Evolutionary conservation across 1,140 invertebrate genomes (phyloP), one percentile per base, ranked within the genome.

Genomic region (Bemisia tabaci): DNA sequence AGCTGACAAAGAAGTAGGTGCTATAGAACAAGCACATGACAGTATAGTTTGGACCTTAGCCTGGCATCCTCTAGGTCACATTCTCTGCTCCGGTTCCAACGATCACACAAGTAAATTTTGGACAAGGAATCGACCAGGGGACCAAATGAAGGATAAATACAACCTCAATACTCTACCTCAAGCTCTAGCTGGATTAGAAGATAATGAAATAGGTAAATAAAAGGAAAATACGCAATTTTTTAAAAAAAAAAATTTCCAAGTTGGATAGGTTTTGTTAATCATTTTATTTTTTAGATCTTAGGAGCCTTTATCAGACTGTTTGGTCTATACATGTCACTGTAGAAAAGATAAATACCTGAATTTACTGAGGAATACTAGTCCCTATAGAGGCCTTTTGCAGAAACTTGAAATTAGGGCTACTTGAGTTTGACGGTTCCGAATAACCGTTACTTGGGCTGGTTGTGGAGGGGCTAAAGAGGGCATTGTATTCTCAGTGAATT

Each of bases 11-110:
- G 97, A 99, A 83, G 91, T 99, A 26, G 97, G 96, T 2, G 88
- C 90, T 25, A 97, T 99, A 74, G 96, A 99, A 79, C 89, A 95
- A 74, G 97, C 96, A 25, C 97, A 99, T 78, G 97, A 99, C 77
- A 97, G 94, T 73, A 98, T 98, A 75, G 94, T 99, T 0, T 99
- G 97, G 97, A 93, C 94, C 21, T 80, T 99, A 69, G 92, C 94
- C 23, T 99, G 97, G 97, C 97, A 99, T 84, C 97, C 97, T 1
- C 77, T 99, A 2, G 97, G 97, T 5, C 97, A 99, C 76, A 98
- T 99, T 71, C 79, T 99, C 1, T 97, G 94, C 74, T 97, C 95
- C 2, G 95, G 96, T 2, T 97, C 95, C 24, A 98, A 98, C 79
- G 96, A 98, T 80, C 95, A 98, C 73, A 94, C 94, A 2, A 95